Evolutionary conservation across 2,113 vertebrate genomes (phyloP).

Genomic region (Dinomys branickii): DNA sequence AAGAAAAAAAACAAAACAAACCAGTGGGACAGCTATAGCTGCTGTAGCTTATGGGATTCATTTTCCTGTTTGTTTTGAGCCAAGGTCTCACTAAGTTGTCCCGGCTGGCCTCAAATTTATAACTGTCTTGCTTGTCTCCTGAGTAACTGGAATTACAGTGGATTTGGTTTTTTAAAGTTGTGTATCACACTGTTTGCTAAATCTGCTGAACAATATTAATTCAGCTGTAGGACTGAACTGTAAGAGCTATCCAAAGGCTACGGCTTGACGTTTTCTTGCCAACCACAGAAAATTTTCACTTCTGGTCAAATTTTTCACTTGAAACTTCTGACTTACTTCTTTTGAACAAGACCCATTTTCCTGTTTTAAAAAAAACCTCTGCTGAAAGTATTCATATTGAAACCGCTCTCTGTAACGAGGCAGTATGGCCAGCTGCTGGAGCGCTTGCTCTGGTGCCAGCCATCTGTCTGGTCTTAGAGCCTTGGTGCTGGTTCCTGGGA

Average conservation of each 20-base stretch:
- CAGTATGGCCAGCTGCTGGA: not conserved
- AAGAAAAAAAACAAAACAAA: not conserved
- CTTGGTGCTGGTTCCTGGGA: not conserved
- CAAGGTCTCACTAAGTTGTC: not conserved
- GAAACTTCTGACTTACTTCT: slow-evolving; percentile 69
- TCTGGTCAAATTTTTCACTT: slow-evolving; percentile 26
- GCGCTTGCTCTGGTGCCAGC: not conserved
- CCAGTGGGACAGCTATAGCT: not conserved
- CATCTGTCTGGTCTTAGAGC: slow-evolving; percentile 53
- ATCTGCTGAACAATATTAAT: not conserved
- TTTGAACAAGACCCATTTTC: not conserved
- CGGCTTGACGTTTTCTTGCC: slow-evolving; percentile 19
- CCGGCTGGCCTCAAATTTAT: not conserved
- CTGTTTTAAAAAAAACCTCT: slow-evolving; percentile 48
- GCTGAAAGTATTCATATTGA: slow-evolving; percentile 47
- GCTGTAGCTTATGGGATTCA: not conserved
- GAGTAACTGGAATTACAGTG: not conserved
- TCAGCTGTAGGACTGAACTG: not conserved
- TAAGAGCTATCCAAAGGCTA: not conserved
- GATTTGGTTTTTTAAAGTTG: not conserved
- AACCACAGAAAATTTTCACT: slow-evolving; percentile 46
- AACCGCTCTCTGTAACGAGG: slow-evolving; percentile 18
- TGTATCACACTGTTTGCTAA: not conserved
- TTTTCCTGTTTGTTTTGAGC: not conserved
- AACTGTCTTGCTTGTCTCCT: not conserved